Conservation (phyloP, 2,888 invertebrate species). For the Hydraecia micacea region DNA sequence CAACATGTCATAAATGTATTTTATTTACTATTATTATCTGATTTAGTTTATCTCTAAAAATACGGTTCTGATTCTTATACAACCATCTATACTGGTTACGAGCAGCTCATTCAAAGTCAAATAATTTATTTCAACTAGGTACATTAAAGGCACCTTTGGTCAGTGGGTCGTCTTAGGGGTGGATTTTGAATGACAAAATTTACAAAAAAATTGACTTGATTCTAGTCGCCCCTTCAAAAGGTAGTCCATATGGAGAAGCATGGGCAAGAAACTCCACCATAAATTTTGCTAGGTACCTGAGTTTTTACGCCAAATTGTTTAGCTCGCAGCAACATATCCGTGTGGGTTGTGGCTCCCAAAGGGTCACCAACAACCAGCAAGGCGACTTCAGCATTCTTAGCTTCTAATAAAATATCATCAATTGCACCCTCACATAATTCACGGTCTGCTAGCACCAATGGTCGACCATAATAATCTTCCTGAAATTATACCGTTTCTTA, state of each 20-base stretch:
- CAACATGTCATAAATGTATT: not conserved
- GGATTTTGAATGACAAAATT: too few species aligned
- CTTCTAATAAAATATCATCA: constrained; percentile 94
- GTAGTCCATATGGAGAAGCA: not conserved
- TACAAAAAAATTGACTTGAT: too few species aligned
- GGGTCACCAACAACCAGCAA: constrained; percentile 99
- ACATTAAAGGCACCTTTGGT: too few species aligned
- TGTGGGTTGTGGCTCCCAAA: constrained; percentile 99
- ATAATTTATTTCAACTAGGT: too few species aligned
- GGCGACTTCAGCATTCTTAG: constrained; percentile 94
- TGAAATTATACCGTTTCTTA: constrained; percentile 79
- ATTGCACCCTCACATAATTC: constrained; percentile 98
- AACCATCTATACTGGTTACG: not conserved
- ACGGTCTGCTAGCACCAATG: constrained; percentile 96
- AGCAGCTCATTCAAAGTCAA: not conserved
- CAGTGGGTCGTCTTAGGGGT: too few species aligned
- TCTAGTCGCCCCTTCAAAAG: not conserved
- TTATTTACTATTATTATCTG: not conserved
- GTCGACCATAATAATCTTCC: constrained; percentile 97
- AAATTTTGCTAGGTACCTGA: constrained; percentile 79
- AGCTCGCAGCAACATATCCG: constrained; percentile 97
- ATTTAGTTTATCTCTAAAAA: not conserved
- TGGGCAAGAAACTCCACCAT: not conserved
- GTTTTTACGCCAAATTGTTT: constrained; percentile 94
- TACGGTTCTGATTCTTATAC: not conserved